These are phyloP conservation scores for Nebria brevicollis DNA, from an alignment of 2,888 invertebrate genomes.

Conservation along the genomic window DNA sequence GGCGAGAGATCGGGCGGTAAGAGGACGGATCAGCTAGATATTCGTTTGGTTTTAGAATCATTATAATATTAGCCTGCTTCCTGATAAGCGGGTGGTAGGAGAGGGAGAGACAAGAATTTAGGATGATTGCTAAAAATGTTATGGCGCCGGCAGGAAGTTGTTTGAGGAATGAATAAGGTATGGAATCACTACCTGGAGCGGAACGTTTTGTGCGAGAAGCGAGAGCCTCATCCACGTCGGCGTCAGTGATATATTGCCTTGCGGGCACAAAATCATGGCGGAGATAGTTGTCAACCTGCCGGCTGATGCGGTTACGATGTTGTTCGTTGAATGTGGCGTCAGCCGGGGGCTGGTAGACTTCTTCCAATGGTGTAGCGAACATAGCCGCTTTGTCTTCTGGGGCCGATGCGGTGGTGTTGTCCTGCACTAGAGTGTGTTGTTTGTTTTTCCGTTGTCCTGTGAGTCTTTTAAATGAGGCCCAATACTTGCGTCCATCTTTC, in stretches of 20 bases:
- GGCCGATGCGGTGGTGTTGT: neutral
- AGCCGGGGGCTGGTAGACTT: too few relatives aligned
- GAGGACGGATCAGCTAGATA: too few relatives aligned
- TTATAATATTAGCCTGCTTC: too few relatives aligned
- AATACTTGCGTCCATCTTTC: neutral
- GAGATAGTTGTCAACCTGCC: neutral
- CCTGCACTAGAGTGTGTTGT: neutral
- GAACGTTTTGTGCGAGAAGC: neutral
- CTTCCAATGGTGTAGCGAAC: slow-evolving; percentile 1
- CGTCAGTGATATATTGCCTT: neutral
- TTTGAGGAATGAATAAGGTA: neutral
- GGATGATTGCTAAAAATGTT: neutral
- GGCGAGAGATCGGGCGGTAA: too few relatives aligned
- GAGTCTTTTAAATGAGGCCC: too few relatives aligned
- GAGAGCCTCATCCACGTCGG: neutral
- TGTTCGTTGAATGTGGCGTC: slow-evolving; percentile 8
- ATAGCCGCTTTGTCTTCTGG: neutral
- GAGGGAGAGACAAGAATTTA: neutral
- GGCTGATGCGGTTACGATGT: neutral
- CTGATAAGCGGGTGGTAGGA: too few relatives aligned
- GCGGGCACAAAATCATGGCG: neutral
- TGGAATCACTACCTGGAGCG: slow-evolving; percentile 10
- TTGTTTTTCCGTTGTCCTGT: neutral
- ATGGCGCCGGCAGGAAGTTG: neutral
- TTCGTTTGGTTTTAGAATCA: too few relatives aligned